phyloP scores from a whole-genome alignment of 2,888 invertebrate species.

The Limnephilus auricula region DNA sequence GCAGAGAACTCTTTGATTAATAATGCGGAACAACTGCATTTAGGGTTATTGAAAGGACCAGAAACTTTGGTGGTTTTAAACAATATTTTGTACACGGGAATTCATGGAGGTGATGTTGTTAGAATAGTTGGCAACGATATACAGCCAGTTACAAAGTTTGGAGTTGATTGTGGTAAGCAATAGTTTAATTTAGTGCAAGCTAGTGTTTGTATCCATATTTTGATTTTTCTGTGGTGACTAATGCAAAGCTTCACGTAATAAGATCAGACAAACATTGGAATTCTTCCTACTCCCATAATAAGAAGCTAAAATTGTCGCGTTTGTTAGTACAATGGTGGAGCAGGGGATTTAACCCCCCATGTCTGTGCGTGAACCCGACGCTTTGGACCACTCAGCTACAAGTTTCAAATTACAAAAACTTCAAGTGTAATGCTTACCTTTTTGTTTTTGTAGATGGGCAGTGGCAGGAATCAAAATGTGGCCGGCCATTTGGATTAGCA shows the following conservation, averaged over 20 bases:
- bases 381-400: no score
- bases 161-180: slow-evolving; percentile 83
- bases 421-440: not conserved
- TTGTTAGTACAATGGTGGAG: not conserved
- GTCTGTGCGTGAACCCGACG: not conserved
- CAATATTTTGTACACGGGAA: slow-evolving; percentile 87
- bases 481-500: slow-evolving; percentile 94
- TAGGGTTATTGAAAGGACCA: slow-evolving; percentile 86
- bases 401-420: no score
- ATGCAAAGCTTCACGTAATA: not conserved
- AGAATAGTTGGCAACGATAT: slow-evolving; percentile 83
- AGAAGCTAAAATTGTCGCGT: not conserved
- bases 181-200: not conserved
- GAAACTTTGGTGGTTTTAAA: slow-evolving; percentile 87
- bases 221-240: not conserved
- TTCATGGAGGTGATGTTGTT: slow-evolving; percentile 88
- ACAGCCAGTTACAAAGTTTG: slow-evolving; percentile 87
- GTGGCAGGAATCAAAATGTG: slow-evolving; percentile 90
- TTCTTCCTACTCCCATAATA: not conserved
- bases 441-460: slow-evolving; percentile 77
- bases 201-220: not conserved
- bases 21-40: slow-evolving; percentile 83
- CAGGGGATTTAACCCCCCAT: not conserved
- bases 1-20: slow-evolving; percentile 80
- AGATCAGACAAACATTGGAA: not conserved